phyloP scores from a whole-genome alignment of 2,888 invertebrate species.

The Chaetoderma sp. region DNA sequence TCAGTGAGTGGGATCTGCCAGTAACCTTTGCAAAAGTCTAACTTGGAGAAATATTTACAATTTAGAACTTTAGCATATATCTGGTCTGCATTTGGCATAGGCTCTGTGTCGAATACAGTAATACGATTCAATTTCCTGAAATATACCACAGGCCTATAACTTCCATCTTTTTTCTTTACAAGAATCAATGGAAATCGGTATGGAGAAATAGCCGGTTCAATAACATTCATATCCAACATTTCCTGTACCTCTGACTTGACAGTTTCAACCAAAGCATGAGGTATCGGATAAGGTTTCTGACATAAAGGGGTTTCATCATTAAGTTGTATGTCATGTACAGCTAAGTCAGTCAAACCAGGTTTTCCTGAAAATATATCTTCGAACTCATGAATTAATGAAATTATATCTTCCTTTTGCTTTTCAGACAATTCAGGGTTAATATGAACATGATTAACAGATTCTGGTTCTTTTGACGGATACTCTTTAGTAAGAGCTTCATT shows the following conservation, averaged over 20 bases:
- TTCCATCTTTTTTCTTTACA: constrained; percentile 20
- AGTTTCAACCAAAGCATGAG: background rate
- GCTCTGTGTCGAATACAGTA: constrained; percentile 96
- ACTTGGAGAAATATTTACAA: too few species aligned
- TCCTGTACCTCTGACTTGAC: too few species aligned
- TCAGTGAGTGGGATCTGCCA: constrained; percentile 23
- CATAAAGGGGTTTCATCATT: constrained; percentile 7
- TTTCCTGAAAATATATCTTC: too few species aligned
- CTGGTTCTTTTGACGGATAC: background rate
- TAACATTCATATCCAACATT: constrained; percentile 14
- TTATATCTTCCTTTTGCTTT: constrained; percentile 4
- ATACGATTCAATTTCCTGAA: constrained; percentile 68
- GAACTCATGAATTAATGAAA: background rate
- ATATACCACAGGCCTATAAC: constrained; percentile 15
- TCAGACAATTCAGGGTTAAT: background rate
- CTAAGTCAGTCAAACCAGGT: constrained; percentile 7
- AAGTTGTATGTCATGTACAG: constrained; percentile 7
- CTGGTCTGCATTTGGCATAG: constrained; percentile 96
- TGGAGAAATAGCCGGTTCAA: background rate
- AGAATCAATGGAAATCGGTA: constrained; percentile 22
- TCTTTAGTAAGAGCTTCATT: too few species aligned
- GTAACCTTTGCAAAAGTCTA: too few species aligned
- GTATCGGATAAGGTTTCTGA: constrained; percentile 8
- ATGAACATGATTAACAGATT: background rate
- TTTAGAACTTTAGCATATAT: too few species aligned